A percentile compares a stretch with the other conserved stretches of the same genome.
These are phyloP conservation scores for Phengaris arion DNA, from an alignment of 2,888 invertebrate species.

Conservation along the genomic window DNA sequence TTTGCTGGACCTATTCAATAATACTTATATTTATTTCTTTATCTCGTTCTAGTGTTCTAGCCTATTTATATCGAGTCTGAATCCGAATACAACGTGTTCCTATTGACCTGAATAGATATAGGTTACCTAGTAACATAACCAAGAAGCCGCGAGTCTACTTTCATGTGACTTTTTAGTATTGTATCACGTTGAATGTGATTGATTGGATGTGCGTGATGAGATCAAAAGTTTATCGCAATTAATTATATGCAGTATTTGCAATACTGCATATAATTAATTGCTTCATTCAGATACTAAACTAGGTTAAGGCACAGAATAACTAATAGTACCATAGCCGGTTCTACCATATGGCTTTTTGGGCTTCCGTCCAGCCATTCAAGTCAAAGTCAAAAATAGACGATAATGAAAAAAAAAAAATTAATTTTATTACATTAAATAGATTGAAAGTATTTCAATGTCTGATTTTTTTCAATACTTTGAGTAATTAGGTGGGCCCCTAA, in stretches of 20 bases:
- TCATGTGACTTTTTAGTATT: conserved; percentile 16
- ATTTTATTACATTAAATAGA: too few relatives aligned
- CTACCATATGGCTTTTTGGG: too few relatives aligned
- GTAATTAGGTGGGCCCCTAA: too few relatives aligned
- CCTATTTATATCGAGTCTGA: conserved; percentile 1
- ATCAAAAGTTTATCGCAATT: background rate
- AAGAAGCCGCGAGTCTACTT: background rate
- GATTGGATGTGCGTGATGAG: conserved; percentile 1
- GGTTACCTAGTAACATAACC: conserved; percentile 15
- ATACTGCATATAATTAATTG: background rate
- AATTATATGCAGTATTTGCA: too few relatives aligned
- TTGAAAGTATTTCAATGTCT: too few relatives aligned
- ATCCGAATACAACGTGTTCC: conserved; percentile 14
- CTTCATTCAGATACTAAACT: background rate
- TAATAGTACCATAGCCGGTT: background rate
- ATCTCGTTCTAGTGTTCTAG: background rate
- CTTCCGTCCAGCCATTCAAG: too few relatives aligned
- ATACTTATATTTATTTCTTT: background rate
- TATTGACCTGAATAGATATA: conserved; percentile 21
- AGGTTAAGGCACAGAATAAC: background rate
- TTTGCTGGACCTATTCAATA: background rate
- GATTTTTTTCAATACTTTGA: too few relatives aligned
- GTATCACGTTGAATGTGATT: conserved; percentile 15
- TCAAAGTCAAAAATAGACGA: too few relatives aligned
- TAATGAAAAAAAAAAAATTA: too few relatives aligned